Percentiles rank a stretch among this genome's conserved stretches.
phyloP scores from a whole-genome alignment of 30 jellyfish, hydroid and myxozoan species.

The Nemopilema nomurai region DNA sequence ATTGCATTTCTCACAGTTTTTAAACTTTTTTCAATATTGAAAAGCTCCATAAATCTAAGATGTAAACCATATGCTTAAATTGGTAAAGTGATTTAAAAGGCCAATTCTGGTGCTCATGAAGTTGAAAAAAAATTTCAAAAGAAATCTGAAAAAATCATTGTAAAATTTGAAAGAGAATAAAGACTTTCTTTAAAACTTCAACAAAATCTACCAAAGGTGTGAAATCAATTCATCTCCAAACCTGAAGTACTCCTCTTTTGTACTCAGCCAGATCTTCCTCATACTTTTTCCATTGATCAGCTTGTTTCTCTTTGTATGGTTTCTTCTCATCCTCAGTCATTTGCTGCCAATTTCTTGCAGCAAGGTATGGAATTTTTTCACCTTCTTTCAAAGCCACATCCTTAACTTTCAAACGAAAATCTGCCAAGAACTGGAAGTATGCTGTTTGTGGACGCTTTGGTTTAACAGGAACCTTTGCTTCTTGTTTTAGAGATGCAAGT shows the following conservation, averaged over 20 bases:
- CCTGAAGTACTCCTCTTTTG: conserved; percentile 29
- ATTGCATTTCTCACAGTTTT: no score
- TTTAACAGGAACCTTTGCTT: conserved; percentile 64
- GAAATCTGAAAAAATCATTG: not conserved
- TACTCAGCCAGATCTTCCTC: conserved; percentile 69
- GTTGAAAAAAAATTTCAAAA: no score
- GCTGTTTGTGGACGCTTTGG: conserved; percentile 95
- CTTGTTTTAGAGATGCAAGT: not conserved
- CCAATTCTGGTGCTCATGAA: no score
- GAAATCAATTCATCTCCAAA: not conserved
- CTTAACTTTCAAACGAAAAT: conserved; percentile 53
- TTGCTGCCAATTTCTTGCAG: conserved; percentile 83
- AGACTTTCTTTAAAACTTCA: not conserved
- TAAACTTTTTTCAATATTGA: not conserved
- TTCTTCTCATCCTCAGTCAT: conserved; percentile 73
- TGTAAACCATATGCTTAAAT: no score
- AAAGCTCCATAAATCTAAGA: not conserved
- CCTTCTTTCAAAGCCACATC: conserved; percentile 64
- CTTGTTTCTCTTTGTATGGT: conserved; percentile 67
- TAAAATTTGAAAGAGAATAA: not conserved
- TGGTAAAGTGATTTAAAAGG: no score
- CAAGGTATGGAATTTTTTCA: conserved; percentile 71
- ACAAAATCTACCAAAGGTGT: no score
- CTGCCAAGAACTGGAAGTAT: conserved; percentile 76
- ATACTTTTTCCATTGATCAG: conserved; percentile 57